A percentile compares a stretch with the other conserved stretches of the same genome.
These are phyloP conservation scores for Tetragonula carbonaria DNA, from an alignment of 2,888 invertebrate species.

Conservation along the genomic window DNA sequence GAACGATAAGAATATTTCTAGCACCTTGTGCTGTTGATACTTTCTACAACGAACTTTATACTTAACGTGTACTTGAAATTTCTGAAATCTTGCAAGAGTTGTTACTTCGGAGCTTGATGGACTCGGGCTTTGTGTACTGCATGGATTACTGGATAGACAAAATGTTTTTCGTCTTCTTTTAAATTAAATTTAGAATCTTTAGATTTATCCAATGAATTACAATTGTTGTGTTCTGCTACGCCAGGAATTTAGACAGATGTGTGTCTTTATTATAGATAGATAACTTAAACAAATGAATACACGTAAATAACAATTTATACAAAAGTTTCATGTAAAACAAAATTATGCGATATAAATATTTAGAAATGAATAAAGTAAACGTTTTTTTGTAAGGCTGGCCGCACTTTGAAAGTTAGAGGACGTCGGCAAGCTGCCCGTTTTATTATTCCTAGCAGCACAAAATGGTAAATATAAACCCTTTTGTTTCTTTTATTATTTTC, in stretches of 20 bases:
- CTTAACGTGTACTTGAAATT: not conserved
- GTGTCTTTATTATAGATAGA: not conserved
- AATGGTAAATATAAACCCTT: conserved; percentile 46
- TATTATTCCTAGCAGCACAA: conserved; percentile 34
- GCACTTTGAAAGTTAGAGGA: conserved; percentile 12
- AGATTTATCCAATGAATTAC: not conserved
- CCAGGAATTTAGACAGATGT: not conserved
- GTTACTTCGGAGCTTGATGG: not conserved
- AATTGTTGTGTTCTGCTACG: not conserved
- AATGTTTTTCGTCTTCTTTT: not conserved
- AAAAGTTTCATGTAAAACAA: not conserved
- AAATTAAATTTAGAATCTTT: not conserved
- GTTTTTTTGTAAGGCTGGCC: conserved; percentile 23
- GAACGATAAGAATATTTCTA: too few species aligned
- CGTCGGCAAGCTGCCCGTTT: conserved; percentile 24
- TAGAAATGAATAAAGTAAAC: conserved; percentile 9
- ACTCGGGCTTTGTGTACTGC: not conserved
- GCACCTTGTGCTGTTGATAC: not conserved
- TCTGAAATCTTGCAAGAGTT: not conserved
- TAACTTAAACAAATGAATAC: conserved; percentile 18
- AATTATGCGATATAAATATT: conserved; percentile 20
- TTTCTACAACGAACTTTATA: not conserved
- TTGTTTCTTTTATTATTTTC: not conserved
- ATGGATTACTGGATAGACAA: not conserved
- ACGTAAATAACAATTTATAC: conserved; percentile 35